Evolutionary conservation across 2,888 invertebrate genomes (phyloP).

Genomic region (Andrena trimmerana): DNA sequence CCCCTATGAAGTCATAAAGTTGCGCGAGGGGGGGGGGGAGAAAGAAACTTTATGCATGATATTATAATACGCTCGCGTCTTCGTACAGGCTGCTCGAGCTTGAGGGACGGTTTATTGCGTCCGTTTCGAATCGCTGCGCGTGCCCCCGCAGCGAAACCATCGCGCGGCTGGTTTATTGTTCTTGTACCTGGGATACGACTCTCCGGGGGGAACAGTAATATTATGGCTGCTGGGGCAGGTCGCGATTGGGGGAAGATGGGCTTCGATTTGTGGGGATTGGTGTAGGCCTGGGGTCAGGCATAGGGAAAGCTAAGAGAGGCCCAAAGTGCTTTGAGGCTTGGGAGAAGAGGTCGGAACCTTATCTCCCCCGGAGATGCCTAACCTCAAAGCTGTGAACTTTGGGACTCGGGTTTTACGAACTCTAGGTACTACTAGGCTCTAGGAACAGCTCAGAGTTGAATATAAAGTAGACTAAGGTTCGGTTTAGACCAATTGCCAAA

Average conservation of each 20-base stretch:
- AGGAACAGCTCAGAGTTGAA: no score
- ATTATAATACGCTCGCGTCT: slow-evolving; percentile 44
- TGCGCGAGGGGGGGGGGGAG: background rate
- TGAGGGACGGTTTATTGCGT: slow-evolving; percentile 22
- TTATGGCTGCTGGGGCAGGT: background rate
- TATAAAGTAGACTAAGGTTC: no score
- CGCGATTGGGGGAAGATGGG: background rate
- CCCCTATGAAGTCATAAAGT: slow-evolving; percentile 40
- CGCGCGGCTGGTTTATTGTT: background rate
- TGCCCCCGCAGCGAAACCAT: background rate
- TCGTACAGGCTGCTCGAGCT: slow-evolving; percentile 11
- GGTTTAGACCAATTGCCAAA: no score
- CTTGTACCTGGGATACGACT: background rate
- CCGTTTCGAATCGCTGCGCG: slow-evolving; percentile 39
- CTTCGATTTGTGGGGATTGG: background rate
- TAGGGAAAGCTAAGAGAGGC: no score
- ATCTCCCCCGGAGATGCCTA: no score
- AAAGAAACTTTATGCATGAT: slow-evolving; percentile 44
- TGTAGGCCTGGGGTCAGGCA: background rate
- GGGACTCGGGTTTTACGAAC: no score
- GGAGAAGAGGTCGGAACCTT: no score
- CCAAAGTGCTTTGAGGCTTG: no score
- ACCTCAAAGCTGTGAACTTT: no score
- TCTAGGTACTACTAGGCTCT: no score
- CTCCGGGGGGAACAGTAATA: background rate